phyloP scores from a whole-genome alignment of 2,888 invertebrate genomes.

The Plebejus melissa region DNA sequence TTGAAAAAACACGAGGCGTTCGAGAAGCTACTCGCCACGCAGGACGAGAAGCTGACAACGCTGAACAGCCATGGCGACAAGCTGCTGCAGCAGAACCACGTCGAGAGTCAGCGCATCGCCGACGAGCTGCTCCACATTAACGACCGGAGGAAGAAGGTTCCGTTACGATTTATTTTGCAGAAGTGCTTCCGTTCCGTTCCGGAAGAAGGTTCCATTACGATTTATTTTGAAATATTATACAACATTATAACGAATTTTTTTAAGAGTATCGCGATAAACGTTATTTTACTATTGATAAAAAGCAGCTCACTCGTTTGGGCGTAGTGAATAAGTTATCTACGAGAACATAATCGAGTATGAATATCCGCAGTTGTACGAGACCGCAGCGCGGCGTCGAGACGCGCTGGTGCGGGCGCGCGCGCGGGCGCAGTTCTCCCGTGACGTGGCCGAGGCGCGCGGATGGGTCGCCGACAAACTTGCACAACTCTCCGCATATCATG shows the following conservation, averaged over 20 bases:
- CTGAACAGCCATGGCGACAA: conserved; percentile 92
- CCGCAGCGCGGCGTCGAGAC: conserved; percentile 82
- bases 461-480: conserved; percentile 96
- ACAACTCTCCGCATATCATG: conserved; percentile 87
- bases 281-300: background rate
- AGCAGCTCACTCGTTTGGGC: background rate
- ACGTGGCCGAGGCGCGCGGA: conserved; percentile 92
- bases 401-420: conserved; percentile 88
- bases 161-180: background rate
- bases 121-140: conserved; percentile 87
- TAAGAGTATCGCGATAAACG: background rate
- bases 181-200: no score
- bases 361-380: conserved; percentile 76
- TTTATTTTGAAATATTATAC: background rate
- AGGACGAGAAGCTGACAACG: conserved; percentile 90
- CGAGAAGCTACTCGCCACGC: conserved; percentile 91
- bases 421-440: conserved; percentile 94
- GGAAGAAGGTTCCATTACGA: conserved; percentile 73
- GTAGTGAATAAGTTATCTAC: background rate
- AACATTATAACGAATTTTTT: no score
- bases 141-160: conserved; percentile 82
- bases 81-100: conserved; percentile 93
- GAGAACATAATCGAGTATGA: background rate
- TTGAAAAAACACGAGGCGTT: conserved; percentile 97
- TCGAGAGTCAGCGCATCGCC: conserved; percentile 90